Conservation (phyloP, 1,140 invertebrate genomes). For the Aphis craccivora region DNA sequence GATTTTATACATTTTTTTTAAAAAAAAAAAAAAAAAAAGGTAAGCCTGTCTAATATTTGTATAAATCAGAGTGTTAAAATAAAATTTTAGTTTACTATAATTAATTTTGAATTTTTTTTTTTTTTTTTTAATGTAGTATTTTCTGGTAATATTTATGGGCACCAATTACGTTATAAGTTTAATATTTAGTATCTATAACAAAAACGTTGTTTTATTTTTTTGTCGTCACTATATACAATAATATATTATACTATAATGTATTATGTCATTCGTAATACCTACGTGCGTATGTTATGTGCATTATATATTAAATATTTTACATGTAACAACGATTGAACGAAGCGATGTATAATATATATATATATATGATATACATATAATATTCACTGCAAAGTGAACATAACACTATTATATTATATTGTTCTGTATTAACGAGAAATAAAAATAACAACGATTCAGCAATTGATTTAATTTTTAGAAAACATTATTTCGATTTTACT, state of each 20-base stretch:
- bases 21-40: background rate
- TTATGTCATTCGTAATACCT: constrained; percentile 16
- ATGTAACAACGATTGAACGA: background rate
- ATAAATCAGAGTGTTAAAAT: background rate
- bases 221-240: constrained; percentile 1
- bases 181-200: constrained; percentile 16
- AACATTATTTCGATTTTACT: constrained; percentile 49
- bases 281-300: background rate
- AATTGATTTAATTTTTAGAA: constrained; percentile 50
- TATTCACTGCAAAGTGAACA: background rate
- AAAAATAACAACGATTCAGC: background rate
- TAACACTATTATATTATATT: background rate
- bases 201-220: constrained; percentile 8
- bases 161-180: constrained; percentile 50
- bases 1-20: constrained; percentile 35
- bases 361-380: background rate
- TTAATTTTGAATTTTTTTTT: constrained; percentile 6
- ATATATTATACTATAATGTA: background rate
- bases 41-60: constrained; percentile 30
- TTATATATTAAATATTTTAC: background rate
- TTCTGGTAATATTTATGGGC: constrained; percentile 39
- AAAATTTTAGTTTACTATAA: constrained; percentile 14
- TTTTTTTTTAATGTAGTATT: background rate
- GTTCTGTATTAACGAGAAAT: background rate
- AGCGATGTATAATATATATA: background rate